Evolutionary conservation across 1,140 invertebrate species (phyloP).

Genomic region (Leptestheria dahalacensis): DNA sequence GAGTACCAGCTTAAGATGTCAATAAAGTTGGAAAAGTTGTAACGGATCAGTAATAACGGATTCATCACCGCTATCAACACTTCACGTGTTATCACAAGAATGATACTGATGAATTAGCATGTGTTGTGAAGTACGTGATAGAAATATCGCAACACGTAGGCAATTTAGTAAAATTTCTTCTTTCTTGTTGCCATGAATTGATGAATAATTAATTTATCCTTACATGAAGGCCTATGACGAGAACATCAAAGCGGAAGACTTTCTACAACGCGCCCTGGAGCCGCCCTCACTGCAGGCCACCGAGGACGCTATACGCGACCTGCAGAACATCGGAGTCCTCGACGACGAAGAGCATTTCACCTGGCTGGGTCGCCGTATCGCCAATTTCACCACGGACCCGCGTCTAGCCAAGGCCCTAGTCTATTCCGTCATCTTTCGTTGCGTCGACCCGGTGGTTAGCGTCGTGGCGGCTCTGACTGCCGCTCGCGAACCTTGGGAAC

Average conservation of each 20-base stretch:
- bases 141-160: too few species aligned
- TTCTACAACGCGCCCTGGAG: conserved; percentile 38
- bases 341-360: conserved; percentile 39
- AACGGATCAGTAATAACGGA: too few species aligned
- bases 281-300: conserved; percentile 34
- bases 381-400: conserved; percentile 35
- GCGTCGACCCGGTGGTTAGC: conserved; percentile 29
- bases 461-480: conserved; percentile 25
- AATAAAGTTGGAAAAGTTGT: too few species aligned
- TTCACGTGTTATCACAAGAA: too few species aligned
- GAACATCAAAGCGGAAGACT: conserved; percentile 32
- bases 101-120: too few species aligned
- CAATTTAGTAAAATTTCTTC: too few species aligned
- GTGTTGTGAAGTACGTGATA: too few species aligned
- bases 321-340: conserved; percentile 37
- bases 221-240: conserved; percentile 24
- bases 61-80: too few species aligned
- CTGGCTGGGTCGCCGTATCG: conserved; percentile 35
- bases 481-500: conserved; percentile 24
- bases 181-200: background rate
- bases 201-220: background rate
- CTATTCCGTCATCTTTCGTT: conserved; percentile 35
- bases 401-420: conserved; percentile 38
- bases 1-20: too few species aligned
- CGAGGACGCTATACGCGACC: conserved; percentile 32